Base-by-base conservation (phyloP, 2,888 invertebrate species). In the Oscheius sp. region DNA sequence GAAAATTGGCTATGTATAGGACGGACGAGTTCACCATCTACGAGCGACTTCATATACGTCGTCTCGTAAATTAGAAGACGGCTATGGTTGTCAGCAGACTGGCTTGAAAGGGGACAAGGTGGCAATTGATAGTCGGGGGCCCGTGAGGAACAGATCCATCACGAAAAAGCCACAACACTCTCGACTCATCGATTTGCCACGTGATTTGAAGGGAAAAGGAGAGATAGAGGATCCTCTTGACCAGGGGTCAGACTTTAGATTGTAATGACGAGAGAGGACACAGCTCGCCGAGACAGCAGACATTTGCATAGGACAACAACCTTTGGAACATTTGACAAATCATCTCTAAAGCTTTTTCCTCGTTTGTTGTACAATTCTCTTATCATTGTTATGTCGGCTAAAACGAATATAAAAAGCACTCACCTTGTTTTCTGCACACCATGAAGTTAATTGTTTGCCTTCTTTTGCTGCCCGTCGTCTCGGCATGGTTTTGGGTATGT, bases 161-260 rank as follows among this genome's bases (percentile, higher is more conserved):
- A 47, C 47, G 20, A 5, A 47, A 47, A 47, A 47, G 47, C 47
- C 47, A 47, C 47, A 47, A 47, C 47, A 47, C 47, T 47, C 22
- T 12, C 22, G 17, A 24, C 17, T 12, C 47, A 47, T 47, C 47
- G 47, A 47, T 47, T 12, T 24, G 20, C 20, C 47, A 47, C 47
- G 47, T 47, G 47, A 47, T 47, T 12, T 20, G 24, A 12, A 47
- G 12, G 47, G 24, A 47, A 47, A 41, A 12, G 41, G 41, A 41
- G n/a, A 14, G n/a, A 14, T 4, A 12, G 41, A 41, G 41, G 14
- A 41, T 17, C n/a, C 12, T 41, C 12, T 14, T 14, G 41, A 20
- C 20, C 41, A 41, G 36, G 14, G 47, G 47, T 14, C 20, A 12
- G 47, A 22, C 47, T n/a, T n/a, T n/a, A 2, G 47, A 47, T 47